These are phyloP conservation scores for Drosophila tropicalis DNA, from an alignment of 1,140 invertebrate genomes.

Conservation along the genomic window DNA sequence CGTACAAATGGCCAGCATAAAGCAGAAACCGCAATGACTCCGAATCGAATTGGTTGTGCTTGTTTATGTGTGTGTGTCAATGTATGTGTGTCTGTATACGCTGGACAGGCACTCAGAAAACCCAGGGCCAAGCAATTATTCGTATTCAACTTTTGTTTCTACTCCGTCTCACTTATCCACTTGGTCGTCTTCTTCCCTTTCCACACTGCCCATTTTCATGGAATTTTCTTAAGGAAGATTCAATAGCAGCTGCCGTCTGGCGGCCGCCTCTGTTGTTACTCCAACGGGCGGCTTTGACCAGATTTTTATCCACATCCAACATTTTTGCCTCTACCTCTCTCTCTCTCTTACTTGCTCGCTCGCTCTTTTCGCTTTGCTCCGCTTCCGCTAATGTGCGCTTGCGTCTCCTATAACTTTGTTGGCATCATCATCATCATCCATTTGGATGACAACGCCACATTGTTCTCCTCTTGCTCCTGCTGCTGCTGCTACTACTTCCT, in stretches of 20 bases:
- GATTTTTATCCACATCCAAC: constrained; percentile 12
- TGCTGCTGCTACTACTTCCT: not conserved
- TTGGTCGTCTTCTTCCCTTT: not conserved
- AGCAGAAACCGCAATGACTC: constrained; percentile 47
- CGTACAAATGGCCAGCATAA: constrained; percentile 48
- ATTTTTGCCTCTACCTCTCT: not conserved
- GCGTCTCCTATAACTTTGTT: constrained; percentile 6
- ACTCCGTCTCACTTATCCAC: not conserved
- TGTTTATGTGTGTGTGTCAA: not conserved
- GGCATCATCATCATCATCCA: constrained; percentile 7
- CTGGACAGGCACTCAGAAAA: constrained; percentile 40
- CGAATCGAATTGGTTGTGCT: constrained; percentile 27
- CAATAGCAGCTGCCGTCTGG: constrained; percentile 31
- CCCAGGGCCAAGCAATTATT: constrained; percentile 39
- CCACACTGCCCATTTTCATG: constrained; percentile 30
- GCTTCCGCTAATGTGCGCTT: constrained; percentile 11
- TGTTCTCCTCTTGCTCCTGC: constrained; percentile 15
- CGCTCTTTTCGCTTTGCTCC: constrained; percentile 2
- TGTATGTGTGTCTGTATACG: constrained; percentile 5
- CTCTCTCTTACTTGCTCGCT: not conserved
- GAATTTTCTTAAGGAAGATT: constrained; percentile 46
- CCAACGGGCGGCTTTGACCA: not conserved
- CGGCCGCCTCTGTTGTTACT: not conserved
- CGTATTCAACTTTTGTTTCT: constrained; percentile 36
- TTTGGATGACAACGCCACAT: constrained; percentile 4